These are phyloP conservation scores for Stenolophus ochropezus DNA, from an alignment of 2,888 invertebrate genomes.

Conservation along the genomic window DNA sequence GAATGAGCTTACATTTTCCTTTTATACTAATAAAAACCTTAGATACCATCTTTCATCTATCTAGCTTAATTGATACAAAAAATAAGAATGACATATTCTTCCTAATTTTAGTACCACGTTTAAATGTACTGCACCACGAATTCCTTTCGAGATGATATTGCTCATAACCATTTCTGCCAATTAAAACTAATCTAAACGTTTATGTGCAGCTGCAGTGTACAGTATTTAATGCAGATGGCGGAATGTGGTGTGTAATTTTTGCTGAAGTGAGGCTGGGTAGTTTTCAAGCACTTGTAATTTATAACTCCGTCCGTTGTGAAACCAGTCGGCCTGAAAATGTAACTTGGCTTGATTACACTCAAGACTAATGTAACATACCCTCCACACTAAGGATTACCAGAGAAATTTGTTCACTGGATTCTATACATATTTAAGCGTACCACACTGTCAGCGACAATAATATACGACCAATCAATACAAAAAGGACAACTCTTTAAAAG, in stretches of 20 bases:
- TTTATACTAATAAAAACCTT: too few relatives aligned
- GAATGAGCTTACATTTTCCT: too few relatives aligned
- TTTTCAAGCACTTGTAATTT: slow-evolving; percentile 18
- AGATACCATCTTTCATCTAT: too few relatives aligned
- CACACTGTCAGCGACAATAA: neutral
- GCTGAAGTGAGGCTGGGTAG: neutral
- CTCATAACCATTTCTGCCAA: neutral
- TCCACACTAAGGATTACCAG: neutral
- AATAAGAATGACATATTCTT: too few relatives aligned
- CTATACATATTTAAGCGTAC: neutral
- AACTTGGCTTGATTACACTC: slow-evolving; percentile 11
- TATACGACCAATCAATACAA: neutral
- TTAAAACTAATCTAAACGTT: neutral
- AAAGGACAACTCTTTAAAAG: too few relatives aligned
- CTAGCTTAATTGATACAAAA: too few relatives aligned
- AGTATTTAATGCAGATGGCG: neutral
- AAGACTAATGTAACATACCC: slow-evolving; percentile 1
- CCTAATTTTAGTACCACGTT: too few relatives aligned
- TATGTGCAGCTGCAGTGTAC: neutral
- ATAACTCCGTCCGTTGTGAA: slow-evolving; percentile 8
- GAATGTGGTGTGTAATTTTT: neutral
- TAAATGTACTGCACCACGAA: too few relatives aligned
- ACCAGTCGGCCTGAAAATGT: slow-evolving; percentile 22
- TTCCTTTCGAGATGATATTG: too few relatives aligned
- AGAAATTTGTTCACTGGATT: neutral